A percentile compares a stretch with the other conserved stretches of the same genome.
phyloP scores from a whole-genome alignment of 35 echinoderm and acorn worm genomes.

The Amphiura filiformis region DNA sequence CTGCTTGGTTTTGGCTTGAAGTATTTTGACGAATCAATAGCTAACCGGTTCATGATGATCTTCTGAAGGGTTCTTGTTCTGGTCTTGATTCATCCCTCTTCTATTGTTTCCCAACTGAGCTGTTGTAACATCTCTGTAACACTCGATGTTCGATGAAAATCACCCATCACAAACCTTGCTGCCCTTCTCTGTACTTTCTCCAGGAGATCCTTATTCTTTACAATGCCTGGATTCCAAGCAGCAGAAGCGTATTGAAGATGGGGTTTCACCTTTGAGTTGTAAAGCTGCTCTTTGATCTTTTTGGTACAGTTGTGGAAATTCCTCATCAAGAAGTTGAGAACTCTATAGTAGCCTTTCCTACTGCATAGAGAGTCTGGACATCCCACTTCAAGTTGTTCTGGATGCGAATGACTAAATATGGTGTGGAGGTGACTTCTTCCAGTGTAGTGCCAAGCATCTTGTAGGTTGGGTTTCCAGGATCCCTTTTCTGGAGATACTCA shows the following conservation, averaged over 20 bases:
- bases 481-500: neutral
- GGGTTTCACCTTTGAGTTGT: conserved; percentile 1
- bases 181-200: conserved; percentile 28
- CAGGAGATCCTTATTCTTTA: conserved; percentile 27
- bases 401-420: conserved; percentile 8
- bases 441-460: neutral
- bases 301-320: neutral
- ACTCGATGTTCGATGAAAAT: neutral
- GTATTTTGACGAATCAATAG: neutral
- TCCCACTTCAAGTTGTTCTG: conserved; percentile 23
- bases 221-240: conserved; percentile 23
- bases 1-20: neutral
- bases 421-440: neutral
- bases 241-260: conserved; percentile 19
- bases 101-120: neutral
- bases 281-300: neutral
- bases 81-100: neutral
- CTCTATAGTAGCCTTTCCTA: neutral
- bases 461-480: neutral
- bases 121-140: neutral
- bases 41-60: neutral
- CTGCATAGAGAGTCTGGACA: neutral
- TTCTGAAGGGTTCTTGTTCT: neutral
- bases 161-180: conserved; percentile 17
- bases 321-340: neutral